Evolutionary conservation across 2,888 invertebrate genomes (phyloP).

Genomic region (Acleris literana): DNA sequence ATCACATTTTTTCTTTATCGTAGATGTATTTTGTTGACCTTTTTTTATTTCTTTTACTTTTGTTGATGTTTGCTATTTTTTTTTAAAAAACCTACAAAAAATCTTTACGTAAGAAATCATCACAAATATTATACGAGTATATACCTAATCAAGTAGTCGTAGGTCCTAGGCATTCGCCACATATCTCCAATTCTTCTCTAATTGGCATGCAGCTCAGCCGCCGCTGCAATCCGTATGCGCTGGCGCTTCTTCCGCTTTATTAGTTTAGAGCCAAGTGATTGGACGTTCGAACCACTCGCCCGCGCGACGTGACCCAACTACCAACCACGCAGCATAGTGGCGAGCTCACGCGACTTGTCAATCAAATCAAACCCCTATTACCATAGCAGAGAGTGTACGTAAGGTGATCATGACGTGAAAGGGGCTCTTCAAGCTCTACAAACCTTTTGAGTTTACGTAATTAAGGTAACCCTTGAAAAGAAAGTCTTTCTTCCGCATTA

Average conservation of each 20-base stretch:
- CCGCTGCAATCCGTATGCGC: conserved; percentile 64
- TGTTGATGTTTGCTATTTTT: too few relatives aligned
- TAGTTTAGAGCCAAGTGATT: conserved; percentile 76
- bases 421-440: conserved; percentile 14
- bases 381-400: not conserved
- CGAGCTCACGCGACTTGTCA: conserved; percentile 7
- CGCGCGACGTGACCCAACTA: conserved; percentile 62
- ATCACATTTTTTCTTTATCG: too few relatives aligned
- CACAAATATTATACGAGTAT: too few relatives aligned
- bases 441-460: conserved; percentile 13
- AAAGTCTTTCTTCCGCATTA: not conserved
- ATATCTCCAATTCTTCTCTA: conserved; percentile 39
- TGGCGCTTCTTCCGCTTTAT: conserved; percentile 71
- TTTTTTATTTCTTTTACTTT: too few relatives aligned
- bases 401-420: conserved; percentile 1
- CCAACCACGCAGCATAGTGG: conserved; percentile 35
- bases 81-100: too few relatives aligned
- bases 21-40: too few relatives aligned
- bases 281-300: conserved; percentile 65
- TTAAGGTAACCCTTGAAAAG: conserved; percentile 1
- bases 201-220: conserved; percentile 47
- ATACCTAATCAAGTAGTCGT: conserved; percentile 18
- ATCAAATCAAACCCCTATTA: conserved; percentile 15
- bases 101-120: too few relatives aligned
- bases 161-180: conserved; percentile 36